Conservation (phyloP, 2,113 vertebrate species). For the Microtus montanus region DNA sequence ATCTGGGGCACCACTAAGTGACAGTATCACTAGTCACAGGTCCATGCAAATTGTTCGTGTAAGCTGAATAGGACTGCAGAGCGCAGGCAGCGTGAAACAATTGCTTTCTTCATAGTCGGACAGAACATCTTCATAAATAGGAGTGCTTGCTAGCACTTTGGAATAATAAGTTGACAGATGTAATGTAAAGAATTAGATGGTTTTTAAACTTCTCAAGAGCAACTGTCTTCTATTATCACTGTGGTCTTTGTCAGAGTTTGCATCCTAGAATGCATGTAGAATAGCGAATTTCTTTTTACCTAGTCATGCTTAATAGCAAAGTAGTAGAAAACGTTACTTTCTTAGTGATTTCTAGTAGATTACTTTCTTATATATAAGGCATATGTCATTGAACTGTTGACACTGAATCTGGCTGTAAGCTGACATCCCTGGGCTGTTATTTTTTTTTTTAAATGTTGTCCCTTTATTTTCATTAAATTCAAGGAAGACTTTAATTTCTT, state of each 20-base stretch:
- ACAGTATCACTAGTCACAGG: slow-evolving; percentile 80
- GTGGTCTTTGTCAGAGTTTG: slow-evolving; percentile 32
- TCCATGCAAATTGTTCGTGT: slow-evolving; percentile 80
- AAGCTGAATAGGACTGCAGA: slow-evolving; percentile 68
- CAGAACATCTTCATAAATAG: slow-evolving; percentile 73
- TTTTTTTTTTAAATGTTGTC: too few relatives aligned
- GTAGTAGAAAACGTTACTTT: not conserved
- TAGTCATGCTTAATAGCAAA: not conserved
- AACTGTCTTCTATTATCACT: slow-evolving; percentile 69
- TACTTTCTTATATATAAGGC: not conserved
- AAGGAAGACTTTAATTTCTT: too few relatives aligned
- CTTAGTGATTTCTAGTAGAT: not conserved
- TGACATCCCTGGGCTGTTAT: not conserved
- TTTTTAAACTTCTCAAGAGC: slow-evolving; percentile 59
- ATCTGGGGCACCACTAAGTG: slow-evolving; percentile 80
- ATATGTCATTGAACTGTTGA: not conserved
- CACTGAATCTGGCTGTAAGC: not conserved
- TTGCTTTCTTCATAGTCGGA: slow-evolving; percentile 79
- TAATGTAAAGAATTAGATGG: slow-evolving; percentile 74
- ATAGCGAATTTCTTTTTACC: not conserved
- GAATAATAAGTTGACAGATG: slow-evolving; percentile 70
- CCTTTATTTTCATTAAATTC: too few relatives aligned
- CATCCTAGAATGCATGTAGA: slow-evolving; percentile 28
- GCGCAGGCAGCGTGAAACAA: slow-evolving; percentile 73
- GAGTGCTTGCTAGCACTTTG: slow-evolving; percentile 76